phyloP scores from a whole-genome alignment of 2,888 invertebrate genomes.

The Pecten maximus region DNA sequence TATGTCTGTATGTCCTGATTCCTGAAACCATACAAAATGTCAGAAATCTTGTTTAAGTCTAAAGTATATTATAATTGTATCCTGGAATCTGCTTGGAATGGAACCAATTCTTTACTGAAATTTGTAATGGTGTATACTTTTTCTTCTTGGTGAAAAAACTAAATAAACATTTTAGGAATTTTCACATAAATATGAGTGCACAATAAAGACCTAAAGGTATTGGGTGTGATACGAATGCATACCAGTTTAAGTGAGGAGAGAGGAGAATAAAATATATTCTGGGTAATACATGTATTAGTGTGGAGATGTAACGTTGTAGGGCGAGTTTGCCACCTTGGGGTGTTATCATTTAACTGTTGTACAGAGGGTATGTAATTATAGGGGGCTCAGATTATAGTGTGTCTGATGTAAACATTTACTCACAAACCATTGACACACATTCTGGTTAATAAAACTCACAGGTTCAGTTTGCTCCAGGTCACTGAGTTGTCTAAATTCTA shows the following conservation, averaged over 20 bases:
- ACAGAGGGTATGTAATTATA: constrained; percentile 13
- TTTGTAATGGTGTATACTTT: too few species aligned
- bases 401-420: not conserved
- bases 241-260: not conserved
- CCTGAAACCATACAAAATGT: too few species aligned
- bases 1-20: too few species aligned
- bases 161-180: too few species aligned
- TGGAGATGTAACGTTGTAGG: not conserved
- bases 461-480: not conserved
- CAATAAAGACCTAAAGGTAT: too few species aligned
- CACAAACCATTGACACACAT: not conserved
- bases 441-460: not conserved
- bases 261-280: not conserved
- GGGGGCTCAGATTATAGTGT: not conserved
- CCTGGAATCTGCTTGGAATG: too few species aligned
- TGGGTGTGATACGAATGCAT: too few species aligned
- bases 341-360: not conserved
- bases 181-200: too few species aligned
- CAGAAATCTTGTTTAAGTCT: too few species aligned
- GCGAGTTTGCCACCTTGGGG: not conserved
- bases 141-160: too few species aligned
- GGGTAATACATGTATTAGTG: not conserved
- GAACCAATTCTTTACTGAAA: too few species aligned
- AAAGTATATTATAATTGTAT: too few species aligned
- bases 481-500: not conserved